Evolutionary conservation across 2,888 invertebrate species (phyloP), one percentile per base, ranked within the genome.

Genomic region (Leucoptera coffeella): DNA sequence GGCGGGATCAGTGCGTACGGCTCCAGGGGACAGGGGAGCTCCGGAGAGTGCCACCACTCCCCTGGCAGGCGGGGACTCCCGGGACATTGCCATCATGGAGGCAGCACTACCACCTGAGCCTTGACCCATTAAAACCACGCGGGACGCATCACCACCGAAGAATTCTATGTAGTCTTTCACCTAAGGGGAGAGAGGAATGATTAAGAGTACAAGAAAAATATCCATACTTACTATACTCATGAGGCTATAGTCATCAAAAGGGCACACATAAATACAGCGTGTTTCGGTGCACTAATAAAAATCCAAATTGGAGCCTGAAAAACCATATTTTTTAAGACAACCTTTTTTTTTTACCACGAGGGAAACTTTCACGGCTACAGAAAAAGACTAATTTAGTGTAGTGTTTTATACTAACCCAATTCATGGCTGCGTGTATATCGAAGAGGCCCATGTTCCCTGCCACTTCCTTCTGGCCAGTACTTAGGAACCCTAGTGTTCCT

Each of bases 21-120:
- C 79, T 40, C 82, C 82, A 15, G 81, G 78, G 0, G 85, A 85
- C 2, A 86, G 50, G 0, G 84, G 77, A 0, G 82, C 75, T 1
- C 87, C 87, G 2, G 86, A 86, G 71, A 87, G 75, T 1, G 86
- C 84, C 6, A 83, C 75, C 10, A 85, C 75, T 2, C 84, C 85
- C 13, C 52, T 39, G 35, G 61, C 73, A 44, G 75, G 74, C 35
- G 77, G 74, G 1, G 80, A 78, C 29, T 80, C 71, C 11, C 73
- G 72, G 2, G 84, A 82, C 47, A 83, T 52, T 1, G 81, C 74
- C 11, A 87, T 45, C 31, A 84, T 71, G 15, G 83, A 74, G 2
- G 85, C 86, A 28, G 81, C 78, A 35, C 82, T 81, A 1, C 82
- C 86, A 0, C 87, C 88, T 0, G 82, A 81, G 2, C 85, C 86